Evolutionary conservation across 2,888 invertebrate genomes (phyloP), one percentile per base, ranked within the genome.

Genomic region (Heteromurus nitidus): DNA sequence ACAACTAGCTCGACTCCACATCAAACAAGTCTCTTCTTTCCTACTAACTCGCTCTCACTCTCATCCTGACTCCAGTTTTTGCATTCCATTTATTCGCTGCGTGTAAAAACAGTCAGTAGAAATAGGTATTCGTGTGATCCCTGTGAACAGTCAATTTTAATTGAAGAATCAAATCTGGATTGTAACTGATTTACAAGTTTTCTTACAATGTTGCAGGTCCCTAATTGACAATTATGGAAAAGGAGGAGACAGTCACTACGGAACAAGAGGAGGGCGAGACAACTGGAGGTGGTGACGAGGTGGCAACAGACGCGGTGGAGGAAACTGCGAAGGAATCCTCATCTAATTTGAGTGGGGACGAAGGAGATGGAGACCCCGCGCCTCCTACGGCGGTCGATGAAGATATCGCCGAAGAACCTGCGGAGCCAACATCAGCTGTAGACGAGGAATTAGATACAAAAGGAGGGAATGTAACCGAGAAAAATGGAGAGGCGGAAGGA

Each of bases 311-410:
- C 0, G 74, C 26, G n/a, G 55, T 36, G 16, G 26, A 26, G 44
- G 85, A 86, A 18, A 72, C 80, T 42, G 80, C 30, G 18, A 30
- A 60, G 30, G 60, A 20, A 18, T 26, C 26, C 26, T 20, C 31
- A 44, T 77, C 74, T 53, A 74, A 84, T 2, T 75, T 44, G 53
- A 74, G 81, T 3, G 80, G 77, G 9, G 83, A 64, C 28, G 73
- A 9, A 62, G 80, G 74, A 7, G 64, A 53, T 44, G 36, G 36
- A 9, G 36, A n/a, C n/a, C n/a, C n/a, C n/a, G n/a, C n/a, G n/a
- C n/a, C n/a, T n/a, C n/a, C 55, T 24, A 26, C 24, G 5, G 36
- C 36, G 13, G 7, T 36, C 5, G 36, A n/a, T 18, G 50, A 7
- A 50, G 50, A 62, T 18, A 62, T 3, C 16, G 5, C 60, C 26